Conservation (phyloP, 2,113 vertebrate genomes). For the Sialia sialis region DNA sequence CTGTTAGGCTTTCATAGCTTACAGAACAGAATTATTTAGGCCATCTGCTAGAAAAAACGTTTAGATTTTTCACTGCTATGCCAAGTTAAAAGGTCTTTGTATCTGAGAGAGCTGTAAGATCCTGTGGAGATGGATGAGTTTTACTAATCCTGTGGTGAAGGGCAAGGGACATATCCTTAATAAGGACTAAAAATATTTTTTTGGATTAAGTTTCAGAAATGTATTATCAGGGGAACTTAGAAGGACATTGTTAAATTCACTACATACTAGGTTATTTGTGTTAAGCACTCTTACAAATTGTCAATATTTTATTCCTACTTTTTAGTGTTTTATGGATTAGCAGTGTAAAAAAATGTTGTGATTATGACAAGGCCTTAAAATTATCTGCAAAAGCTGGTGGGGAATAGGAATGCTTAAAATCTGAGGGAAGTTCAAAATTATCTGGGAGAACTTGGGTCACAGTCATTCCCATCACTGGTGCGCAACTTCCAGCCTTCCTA, state of each 20-base stretch:
- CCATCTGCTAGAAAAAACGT: not conserved
- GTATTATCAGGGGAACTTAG: not conserved
- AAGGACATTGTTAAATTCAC: not conserved
- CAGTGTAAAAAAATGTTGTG: not conserved
- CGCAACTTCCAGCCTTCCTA: not conserved
- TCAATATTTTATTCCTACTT: not conserved
- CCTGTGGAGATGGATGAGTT: not conserved
- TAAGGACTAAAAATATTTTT: not conserved
- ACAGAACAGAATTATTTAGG: not conserved
- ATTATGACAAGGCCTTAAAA: not conserved
- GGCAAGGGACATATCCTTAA: not conserved
- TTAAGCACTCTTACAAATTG: not conserved
- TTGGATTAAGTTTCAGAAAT: not conserved
- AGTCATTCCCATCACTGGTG: not conserved
- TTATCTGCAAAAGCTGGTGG: not conserved
- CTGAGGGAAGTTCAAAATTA: not conserved
- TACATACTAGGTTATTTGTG: not conserved
- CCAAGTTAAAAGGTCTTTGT: constrained; percentile 1
- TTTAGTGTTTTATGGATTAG: not conserved
- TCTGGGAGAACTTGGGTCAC: not conserved
- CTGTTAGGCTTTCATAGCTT: not conserved
- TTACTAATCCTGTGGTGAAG: not conserved
- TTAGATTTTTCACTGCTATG: not conserved
- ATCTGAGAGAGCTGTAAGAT: not conserved
- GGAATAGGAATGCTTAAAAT: not conserved